Evolutionary conservation across 2,113 vertebrate species (phyloP).

Genomic region (Phrynocephalus versicolor): DNA sequence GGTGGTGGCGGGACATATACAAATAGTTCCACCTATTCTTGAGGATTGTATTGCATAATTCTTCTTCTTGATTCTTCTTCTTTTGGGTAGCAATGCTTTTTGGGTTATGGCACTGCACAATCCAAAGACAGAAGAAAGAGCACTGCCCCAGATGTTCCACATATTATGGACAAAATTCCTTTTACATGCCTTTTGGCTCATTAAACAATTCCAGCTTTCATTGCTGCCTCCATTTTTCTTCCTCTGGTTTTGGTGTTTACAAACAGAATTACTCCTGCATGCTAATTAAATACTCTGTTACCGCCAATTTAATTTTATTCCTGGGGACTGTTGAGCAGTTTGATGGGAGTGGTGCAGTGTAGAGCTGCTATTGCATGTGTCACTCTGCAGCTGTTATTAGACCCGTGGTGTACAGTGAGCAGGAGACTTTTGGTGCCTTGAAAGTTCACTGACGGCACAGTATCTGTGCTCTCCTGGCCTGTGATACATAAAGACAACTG

Average conservation of each 20-base stretch:
- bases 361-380: background rate
- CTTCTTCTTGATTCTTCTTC: background rate
- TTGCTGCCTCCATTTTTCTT: background rate
- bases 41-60: background rate
- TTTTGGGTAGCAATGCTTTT: background rate
- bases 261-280: background rate
- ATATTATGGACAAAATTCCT: too few relatives aligned
- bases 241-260: rapidly evolving
- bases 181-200: background rate
- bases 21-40: background rate
- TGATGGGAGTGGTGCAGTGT: background rate
- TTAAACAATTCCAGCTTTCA: background rate
- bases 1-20: too few relatives aligned
- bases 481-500: background rate
- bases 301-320: background rate
- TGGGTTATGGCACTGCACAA: background rate
- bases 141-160: background rate
- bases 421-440: background rate
- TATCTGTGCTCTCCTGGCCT: background rate
- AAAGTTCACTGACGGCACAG: background rate
- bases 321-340: rapidly evolving
- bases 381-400: background rate
- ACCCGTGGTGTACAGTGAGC: background rate
- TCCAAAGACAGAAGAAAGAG: background rate
- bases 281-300: rapidly evolving